Evolutionary conservation across 2,113 vertebrate genomes (phyloP).

Genomic region (Equus quagga): DNA sequence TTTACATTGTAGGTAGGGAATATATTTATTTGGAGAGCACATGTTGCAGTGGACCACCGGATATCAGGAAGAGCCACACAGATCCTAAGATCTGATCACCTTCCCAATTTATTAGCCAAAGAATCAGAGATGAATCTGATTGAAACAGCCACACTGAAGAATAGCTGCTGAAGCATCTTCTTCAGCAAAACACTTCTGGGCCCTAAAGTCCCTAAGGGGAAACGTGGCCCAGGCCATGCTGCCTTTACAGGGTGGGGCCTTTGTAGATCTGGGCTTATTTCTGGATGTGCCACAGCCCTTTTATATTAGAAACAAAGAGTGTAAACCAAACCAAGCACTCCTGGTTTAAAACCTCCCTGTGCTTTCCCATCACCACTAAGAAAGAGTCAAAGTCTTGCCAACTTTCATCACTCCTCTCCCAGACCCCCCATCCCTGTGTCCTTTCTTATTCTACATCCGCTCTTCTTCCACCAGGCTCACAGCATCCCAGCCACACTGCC

Average conservation of each 20-base stretch:
- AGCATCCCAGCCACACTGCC: neutral
- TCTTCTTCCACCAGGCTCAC: too few species aligned
- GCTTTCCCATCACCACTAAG: neutral
- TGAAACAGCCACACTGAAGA: neutral
- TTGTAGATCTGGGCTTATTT: neutral
- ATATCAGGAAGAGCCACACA: neutral
- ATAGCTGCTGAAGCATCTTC: neutral
- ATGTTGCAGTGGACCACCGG: too few species aligned
- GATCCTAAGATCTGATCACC: neutral
- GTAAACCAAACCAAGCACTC: neutral
- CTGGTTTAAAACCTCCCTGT: neutral
- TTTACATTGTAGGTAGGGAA: neutral
- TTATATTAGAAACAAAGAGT: neutral
- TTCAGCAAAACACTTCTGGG: neutral
- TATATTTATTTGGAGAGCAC: neutral
- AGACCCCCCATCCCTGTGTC: accelerated
- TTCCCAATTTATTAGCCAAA: neutral
- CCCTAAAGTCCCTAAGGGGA: too few species aligned
- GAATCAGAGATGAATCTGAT: neutral
- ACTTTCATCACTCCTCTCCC: too few species aligned
- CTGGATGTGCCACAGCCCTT: neutral
- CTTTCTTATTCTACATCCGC: accelerated
- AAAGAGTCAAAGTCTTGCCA: neutral
- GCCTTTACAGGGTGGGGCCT: neutral
- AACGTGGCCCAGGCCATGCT: accelerated